Base-by-base conservation (phyloP, 1,140 invertebrate genomes). In the Aricia agestis region DNA sequence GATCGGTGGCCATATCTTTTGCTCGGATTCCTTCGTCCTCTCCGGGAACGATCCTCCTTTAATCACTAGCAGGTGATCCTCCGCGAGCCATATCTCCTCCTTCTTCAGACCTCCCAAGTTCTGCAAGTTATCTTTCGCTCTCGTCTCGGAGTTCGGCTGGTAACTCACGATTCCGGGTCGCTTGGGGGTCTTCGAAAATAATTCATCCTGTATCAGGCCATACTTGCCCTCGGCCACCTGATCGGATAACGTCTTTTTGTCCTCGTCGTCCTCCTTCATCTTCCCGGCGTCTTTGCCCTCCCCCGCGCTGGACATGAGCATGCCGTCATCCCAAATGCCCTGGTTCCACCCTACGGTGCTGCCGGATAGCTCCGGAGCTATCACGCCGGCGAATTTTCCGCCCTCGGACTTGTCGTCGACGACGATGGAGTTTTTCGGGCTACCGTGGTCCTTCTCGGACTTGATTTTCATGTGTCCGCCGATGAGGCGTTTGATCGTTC, bases 191-290 rank as follows among this genome's bases (percentile, higher is more conserved):
- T 93, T 93, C 0, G 93, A 81, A 81, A 96, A 96, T 66, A 97
- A 93, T 87, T 98, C 97, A 81, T 95, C 95, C 78, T 97, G 96
- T 74, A 98, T 97, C 0, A 98, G 89, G 2, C 96, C 97, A 83
- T 98, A 98, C 90, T 97, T 97, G 10, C 96, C 97, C 80, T 97
- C 96, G 61, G 95, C 95, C 67, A 97, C 96, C 89, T 97, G 96
- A 85, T 97, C 96, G 0, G 96, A 94, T 32, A 97, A 90, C 1
- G 96, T 97, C 82, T 97, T 97, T 78, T 95, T 96, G 11, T 95
- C 94, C 67, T 97, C 96, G 68, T 96, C 95, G 19, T 94, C 94
- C 71, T 92, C 92, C 68, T 91, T 89, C 32, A 87, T 83, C 76
- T 87, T 91, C 75, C 78, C 82, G 32, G 84, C 89, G 82, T 92